Evolutionary conservation across 2,113 vertebrate species (phyloP), one percentile per base, ranked within the genome.

Genomic region (Amia ocellicauda): DNA sequence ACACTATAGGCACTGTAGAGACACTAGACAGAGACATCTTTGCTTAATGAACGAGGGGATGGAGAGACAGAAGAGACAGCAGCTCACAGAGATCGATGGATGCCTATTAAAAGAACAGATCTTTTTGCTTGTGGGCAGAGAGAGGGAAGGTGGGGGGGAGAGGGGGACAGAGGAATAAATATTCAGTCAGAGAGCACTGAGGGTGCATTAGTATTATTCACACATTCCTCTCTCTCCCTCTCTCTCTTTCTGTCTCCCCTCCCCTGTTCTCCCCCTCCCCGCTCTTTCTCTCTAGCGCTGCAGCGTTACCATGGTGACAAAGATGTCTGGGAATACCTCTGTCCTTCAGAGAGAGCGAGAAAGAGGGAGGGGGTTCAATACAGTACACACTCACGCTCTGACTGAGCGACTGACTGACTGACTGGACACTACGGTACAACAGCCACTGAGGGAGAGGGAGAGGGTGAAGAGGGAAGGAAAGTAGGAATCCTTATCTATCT

Each of bases 261-360:
- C 69, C 31, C 53, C 74, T 68, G 60, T 62, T 68, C 66, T 73
- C 78, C 78, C 68, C 75, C 71, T 72, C 65, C 75, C 75, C 81
- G 80, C 78, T 74, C 79, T 76, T 71, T 73, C 74, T 77, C 78
- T 79, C 83, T 85, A 80, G 82, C 86, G 82, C 86, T 84, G 88
- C 88, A 83, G 85, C 79, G 80, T 90, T 88, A 70, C 84, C 78
- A 85, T 88, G 81, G 77, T 22, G 76, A 90, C 85, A 4, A 62
- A 86, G 85, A 86, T 87, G 82, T 80, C 83, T 89, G 83, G 86
- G 84, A 88, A 87, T 86, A 88, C 85, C 83, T 85, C 84, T 81
- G 87, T 90, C 87, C 86, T 90, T 88, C 85, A 87, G 84, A 85
- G 81, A 76, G 77, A 75, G 71, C 66, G 67, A 69, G 73, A 58